These are phyloP conservation scores for Papilio xuthus DNA, from an alignment of 1,140 invertebrate species.

Conservation along the genomic window DNA sequence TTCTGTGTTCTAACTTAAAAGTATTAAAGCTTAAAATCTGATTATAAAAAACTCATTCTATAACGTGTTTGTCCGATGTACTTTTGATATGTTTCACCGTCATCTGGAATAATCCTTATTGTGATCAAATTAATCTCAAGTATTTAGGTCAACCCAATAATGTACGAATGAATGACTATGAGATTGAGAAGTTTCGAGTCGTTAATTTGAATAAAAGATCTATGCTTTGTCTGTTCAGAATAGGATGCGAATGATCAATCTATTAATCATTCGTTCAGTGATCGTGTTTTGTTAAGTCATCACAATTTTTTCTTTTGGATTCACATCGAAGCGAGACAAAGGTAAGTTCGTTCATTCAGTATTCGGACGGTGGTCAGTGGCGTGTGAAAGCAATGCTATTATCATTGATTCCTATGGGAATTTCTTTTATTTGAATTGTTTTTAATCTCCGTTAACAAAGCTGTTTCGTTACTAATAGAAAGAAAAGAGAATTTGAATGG, in stretches of 20 bases:
- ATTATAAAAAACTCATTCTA: not conserved
- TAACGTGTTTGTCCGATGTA: constrained; percentile 6
- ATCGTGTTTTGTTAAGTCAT: constrained; percentile 49
- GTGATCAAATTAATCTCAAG: constrained; percentile 15
- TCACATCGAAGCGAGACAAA: constrained; percentile 33
- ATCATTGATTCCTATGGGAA: constrained; percentile 57
- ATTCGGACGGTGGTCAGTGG: constrained; percentile 42
- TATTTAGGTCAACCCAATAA: constrained; percentile 33
- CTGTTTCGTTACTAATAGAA: not conserved
- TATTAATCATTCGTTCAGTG: constrained; percentile 48
- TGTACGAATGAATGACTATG: not conserved
- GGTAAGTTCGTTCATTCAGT: constrained; percentile 47
- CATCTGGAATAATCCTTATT: constrained; percentile 24
- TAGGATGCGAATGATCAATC: constrained; percentile 42
- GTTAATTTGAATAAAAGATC: constrained; percentile 30
- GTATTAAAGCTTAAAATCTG: not conserved
- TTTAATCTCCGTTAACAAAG: not conserved
- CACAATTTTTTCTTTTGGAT: constrained; percentile 27
- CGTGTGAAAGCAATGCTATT: constrained; percentile 41
- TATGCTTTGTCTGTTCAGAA: constrained; percentile 33
- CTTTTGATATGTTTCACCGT: not conserved
- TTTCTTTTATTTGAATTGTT: constrained; percentile 44
- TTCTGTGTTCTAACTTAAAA: no score
- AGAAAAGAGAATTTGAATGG: not conserved
- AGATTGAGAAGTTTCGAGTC: not conserved